These are phyloP conservation scores for Rhamnusium bicolor DNA, from an alignment of 2,888 invertebrate genomes.

Conservation along the genomic window DNA sequence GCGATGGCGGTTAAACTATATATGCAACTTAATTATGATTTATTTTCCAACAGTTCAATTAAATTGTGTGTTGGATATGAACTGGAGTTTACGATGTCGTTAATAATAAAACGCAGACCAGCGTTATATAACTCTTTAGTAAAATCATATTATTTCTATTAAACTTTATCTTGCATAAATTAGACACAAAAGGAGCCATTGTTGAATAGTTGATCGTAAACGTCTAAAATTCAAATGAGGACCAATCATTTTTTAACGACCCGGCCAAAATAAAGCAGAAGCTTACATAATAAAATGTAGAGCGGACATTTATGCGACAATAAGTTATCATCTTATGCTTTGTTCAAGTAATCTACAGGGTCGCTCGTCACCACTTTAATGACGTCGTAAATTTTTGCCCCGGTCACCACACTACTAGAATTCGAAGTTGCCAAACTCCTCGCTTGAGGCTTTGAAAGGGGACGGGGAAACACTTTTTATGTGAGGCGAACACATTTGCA, in stretches of 20 bases:
- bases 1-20: not conserved
- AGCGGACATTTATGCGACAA: conserved; percentile 65
- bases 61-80: conserved; percentile 28
- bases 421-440: conserved; percentile 47
- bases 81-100: conserved; percentile 22
- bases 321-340: conserved; percentile 66
- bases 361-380: conserved; percentile 65
- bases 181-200: conserved; percentile 31
- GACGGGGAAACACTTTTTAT: not conserved
- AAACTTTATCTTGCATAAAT: conserved; percentile 36
- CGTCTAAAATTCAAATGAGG: conserved; percentile 22
- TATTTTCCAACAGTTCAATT: conserved; percentile 24
- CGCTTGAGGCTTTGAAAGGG: not conserved
- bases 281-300: conserved; percentile 59
- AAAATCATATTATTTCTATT: conserved; percentile 28
- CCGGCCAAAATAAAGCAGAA: conserved; percentile 27
- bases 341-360: conserved; percentile 64
- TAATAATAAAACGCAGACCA: conserved; percentile 29
- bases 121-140: conserved; percentile 27
- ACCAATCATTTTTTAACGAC: conserved; percentile 34
- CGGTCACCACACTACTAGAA: conserved; percentile 52
- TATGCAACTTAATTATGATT: conserved; percentile 29
- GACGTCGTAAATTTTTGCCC: conserved; percentile 64
- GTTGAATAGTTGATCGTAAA: conserved; percentile 27
- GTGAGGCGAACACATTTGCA: not conserved